Base-by-base conservation (phyloP, 2,797 vertebrate species). In the Enoplosus armatus region DNA sequence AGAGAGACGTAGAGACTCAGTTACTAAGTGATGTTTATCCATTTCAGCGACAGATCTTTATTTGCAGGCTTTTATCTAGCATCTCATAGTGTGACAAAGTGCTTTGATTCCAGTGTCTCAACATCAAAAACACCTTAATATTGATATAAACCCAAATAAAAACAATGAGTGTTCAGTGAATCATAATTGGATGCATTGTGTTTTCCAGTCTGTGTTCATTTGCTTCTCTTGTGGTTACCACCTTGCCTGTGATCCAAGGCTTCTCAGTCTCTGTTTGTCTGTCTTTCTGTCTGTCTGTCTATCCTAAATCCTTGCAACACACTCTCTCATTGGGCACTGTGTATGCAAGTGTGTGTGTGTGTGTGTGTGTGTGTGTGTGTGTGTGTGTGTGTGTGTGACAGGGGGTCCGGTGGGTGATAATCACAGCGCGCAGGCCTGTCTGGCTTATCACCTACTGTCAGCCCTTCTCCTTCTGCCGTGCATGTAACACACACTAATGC, bases 401-500 rank as follows among this genome's bases (percentile, higher is more conserved):
- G 92, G 87, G 89, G 96, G 97, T 98, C 97, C 97, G 92, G 91
- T 96, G 96, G 96, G 97, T 96, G 97, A 98, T 99, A 98, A 98
- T 97, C 97, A 96, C 96, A 96, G 96, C 95, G 94, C 95, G 97
- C 98, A 98, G 97, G 96, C 92, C 97, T 97, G 97, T 96, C 96
- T 95, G 96, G 95, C 97, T 99, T 99, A 99, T 99, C 98, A 98
- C 96, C 97, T 96, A 97, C 96, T 97, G 97, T 98, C 98, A 99
- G 98, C 97, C 96, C 97, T 97, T 96, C 97, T 96, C 96, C 96
- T 97, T 97, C 96, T 97, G 97, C 96, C 95, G 96, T 89, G 90
- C 87, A 86, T 87, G 89, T 85, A 92, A 96, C 96, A 95, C 91
- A 96, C 96, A 96, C 97, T 96, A 75, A 84, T 77, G 69, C 69